Evolutionary conservation across 2,888 invertebrate genomes (phyloP).

Genomic region (Erynnis tages): DNA sequence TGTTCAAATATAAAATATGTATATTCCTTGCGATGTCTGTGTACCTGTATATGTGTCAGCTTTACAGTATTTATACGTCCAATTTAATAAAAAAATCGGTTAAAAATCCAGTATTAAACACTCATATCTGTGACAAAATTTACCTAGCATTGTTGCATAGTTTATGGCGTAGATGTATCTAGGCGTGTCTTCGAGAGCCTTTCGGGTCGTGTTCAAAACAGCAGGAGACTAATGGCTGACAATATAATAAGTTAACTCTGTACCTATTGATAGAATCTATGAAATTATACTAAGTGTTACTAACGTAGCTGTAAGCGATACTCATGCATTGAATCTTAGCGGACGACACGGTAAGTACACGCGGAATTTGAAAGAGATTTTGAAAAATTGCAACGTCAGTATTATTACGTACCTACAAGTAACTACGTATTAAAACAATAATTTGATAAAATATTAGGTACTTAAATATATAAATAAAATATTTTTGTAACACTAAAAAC

Average conservation of each 20-base stretch:
- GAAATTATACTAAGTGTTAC: constrained; percentile 29
- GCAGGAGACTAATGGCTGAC: constrained; percentile 78
- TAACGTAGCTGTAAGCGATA: constrained; percentile 26
- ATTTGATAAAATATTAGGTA: constrained; percentile 1
- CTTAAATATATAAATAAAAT: neutral
- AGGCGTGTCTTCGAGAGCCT: constrained; percentile 16
- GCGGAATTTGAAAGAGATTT: constrained; percentile 7
- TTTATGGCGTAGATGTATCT: constrained; percentile 12
- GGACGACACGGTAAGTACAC: neutral
- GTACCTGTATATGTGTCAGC: no score
- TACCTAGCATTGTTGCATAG: constrained; percentile 14
- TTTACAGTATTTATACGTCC: no score
- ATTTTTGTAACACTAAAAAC: constrained; percentile 16
- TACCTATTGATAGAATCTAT: constrained; percentile 29
- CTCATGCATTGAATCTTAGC: constrained; percentile 27
- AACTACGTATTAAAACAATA: neutral
- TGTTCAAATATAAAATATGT: no score
- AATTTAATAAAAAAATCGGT: no score
- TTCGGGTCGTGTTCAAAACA: constrained; percentile 52
- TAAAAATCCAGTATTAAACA: no score
- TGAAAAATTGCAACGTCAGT: neutral
- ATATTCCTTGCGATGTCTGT: no score
- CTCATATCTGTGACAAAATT: constrained; percentile 15
- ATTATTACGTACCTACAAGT: no score
- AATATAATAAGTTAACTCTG: constrained; percentile 44